Conservation (phyloP, 92 coral and sea anemone genomes). For the Chrysogorgia sp. region DNA sequence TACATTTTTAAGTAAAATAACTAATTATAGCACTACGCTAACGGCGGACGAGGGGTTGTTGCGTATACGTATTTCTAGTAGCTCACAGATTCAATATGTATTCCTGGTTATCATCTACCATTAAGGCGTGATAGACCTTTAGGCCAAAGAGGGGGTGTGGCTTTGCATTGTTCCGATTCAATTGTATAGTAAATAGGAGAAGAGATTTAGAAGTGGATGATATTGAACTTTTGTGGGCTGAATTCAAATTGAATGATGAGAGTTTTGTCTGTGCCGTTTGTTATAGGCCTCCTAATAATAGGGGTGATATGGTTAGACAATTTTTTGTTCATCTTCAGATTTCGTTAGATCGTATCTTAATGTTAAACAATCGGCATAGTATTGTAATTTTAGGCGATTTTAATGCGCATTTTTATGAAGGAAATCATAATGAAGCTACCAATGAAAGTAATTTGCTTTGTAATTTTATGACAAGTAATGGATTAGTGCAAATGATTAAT, state of each 20-base stretch:
- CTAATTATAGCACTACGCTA: too few relatives aligned
- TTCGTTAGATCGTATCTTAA: background rate
- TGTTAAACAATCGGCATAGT: too few relatives aligned
- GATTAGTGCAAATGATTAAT: conserved; percentile 14
- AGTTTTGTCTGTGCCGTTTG: conserved; percentile 50
- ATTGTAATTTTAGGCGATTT: too few relatives aligned
- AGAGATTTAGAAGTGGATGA: conserved; percentile 42
- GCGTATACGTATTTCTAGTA: too few relatives aligned
- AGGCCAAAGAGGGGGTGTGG: conserved; percentile 51
- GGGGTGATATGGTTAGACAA: conserved; percentile 12
- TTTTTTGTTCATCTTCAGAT: conserved; percentile 43
- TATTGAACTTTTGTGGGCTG: conserved; percentile 56
- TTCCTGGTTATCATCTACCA: conserved; percentile 52
- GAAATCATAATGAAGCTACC: too few relatives aligned
- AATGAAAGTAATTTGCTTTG: too few relatives aligned
- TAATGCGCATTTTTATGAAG: too few relatives aligned
- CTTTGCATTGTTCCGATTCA: conserved; percentile 38
- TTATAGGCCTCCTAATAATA: conserved; percentile 49
- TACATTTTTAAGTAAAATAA: too few relatives aligned
- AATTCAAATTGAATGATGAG: conserved; percentile 33
- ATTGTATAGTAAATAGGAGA: conserved; percentile 54
- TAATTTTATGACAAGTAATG: conserved; percentile 42
- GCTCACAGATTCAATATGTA: conserved; percentile 35
- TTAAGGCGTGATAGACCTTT: conserved; percentile 44
- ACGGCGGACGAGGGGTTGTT: too few relatives aligned